Base-by-base conservation (phyloP, 2,888 invertebrate species). In the Abrostola tripartita region DNA sequence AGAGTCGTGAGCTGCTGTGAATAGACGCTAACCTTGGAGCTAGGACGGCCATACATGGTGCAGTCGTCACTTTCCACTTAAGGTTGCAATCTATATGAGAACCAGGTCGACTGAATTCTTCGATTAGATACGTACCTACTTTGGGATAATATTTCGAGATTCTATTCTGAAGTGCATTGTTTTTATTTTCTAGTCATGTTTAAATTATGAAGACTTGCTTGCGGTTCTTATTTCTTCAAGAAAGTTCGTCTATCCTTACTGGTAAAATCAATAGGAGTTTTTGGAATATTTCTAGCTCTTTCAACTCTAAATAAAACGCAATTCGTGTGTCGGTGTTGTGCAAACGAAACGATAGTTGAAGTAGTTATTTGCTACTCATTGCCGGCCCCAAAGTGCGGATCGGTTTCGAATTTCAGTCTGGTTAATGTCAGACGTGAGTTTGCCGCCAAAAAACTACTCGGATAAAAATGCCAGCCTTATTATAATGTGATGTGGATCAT, bases 1-100 rank as follows among this genome's bases (percentile, higher is more conserved):
- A 82, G 81, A 81, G 76, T 80, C 79, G 84, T 84, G 87, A 90
- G 86, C 85, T 86, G 84, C 81, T 75, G 78, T 78, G 76, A 69
- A 77, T 76, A 76, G 76, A 71, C 58, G 62, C 59, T 74, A 83
- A 80, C 87, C 86, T 87, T 86, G 82, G 44, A 38, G 69, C 81
- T 81, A 82, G 76, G 81, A 82, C 78, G 67, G 58, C 86, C 81
- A 71, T 85, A 87, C 74, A 85, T 79, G 86, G 87, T 55, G 61
- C 61, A 69, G 70, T 75, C 73, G 58, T 72, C 78, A 74, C 68
- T 72, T 71, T 75, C 74, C 74, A 73, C 54, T 60, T 77, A 75
- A 68, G 73, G 76, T 61, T 52, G 54, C 51, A 50, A 52, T 56
- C 63, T 65, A 52, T 69, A 74, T 70, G 74, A 54, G 78, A 78